Evolutionary conservation across 1,140 invertebrate genomes (phyloP).

Genomic region (Drosophila malerkotliana): DNA sequence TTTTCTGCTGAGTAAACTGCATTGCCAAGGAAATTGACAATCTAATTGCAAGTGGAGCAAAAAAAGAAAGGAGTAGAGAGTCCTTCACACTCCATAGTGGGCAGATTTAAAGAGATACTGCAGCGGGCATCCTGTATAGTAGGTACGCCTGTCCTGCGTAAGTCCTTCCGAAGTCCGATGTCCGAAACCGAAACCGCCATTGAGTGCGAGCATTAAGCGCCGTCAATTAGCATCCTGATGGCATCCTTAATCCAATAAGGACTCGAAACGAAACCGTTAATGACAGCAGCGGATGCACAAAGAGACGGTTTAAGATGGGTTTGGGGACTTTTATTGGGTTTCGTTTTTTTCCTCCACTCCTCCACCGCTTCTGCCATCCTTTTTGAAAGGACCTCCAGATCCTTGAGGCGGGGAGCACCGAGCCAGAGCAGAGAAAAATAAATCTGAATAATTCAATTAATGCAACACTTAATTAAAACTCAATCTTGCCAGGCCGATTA

Average conservation of each 20-base stretch:
- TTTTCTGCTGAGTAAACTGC: conserved; percentile 17
- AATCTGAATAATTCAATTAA: conserved; percentile 80
- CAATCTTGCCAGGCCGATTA: conserved; percentile 72
- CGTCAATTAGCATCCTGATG: conserved; percentile 73
- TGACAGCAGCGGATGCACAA: conserved; percentile 50
- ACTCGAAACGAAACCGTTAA: conserved; percentile 77
- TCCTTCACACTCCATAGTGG: not conserved
- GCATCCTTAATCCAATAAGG: conserved; percentile 76
- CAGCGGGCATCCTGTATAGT: too few relatives aligned
- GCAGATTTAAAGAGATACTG: too few relatives aligned
- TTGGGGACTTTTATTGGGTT: not conserved
- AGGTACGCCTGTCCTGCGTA: too few relatives aligned
- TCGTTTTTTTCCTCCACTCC: too few relatives aligned
- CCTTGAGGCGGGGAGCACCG: too few relatives aligned
- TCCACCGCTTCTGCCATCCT: too few relatives aligned
- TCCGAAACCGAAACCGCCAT: conserved; percentile 8
- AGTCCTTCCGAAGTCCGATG: not conserved
- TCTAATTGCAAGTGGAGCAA: conserved; percentile 53
- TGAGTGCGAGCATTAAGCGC: conserved; percentile 57
- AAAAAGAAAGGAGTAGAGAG: conserved; percentile 40
- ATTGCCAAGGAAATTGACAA: conserved; percentile 44
- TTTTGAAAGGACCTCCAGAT: too few relatives aligned
- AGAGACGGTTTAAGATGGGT: not conserved
- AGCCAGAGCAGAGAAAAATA: conserved; percentile 48
- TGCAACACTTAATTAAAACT: conserved; percentile 80